Conservation (phyloP, 1,140 invertebrate genomes). For the Caenorhabditis remanei region DNA sequence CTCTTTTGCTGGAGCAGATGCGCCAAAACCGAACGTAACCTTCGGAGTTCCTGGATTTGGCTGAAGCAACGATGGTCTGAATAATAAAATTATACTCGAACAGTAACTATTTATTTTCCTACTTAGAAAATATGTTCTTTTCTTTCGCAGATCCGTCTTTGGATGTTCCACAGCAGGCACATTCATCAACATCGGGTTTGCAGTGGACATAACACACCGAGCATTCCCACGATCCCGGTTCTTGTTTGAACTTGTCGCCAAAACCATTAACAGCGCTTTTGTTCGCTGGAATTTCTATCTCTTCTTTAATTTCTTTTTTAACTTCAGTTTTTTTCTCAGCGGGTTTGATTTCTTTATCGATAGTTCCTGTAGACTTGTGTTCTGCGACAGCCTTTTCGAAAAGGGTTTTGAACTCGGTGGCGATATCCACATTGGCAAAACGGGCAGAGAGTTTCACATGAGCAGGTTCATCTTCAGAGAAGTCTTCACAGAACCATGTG, state of each 20-base stretch:
- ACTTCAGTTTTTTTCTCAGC: background rate
- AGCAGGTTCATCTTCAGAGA: constrained; percentile 48
- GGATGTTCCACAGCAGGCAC: background rate
- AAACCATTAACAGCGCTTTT: constrained; percentile 18
- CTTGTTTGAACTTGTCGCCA: constrained; percentile 37
- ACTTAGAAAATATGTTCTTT: constrained; percentile 31
- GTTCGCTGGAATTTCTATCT: constrained; percentile 1
- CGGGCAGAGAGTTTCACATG: constrained; percentile 55
- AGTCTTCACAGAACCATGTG: constrained; percentile 60
- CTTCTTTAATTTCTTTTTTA: constrained; percentile 28
- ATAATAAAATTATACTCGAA: background rate
- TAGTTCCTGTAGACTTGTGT: background rate
- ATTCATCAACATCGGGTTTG: background rate
- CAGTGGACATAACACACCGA: background rate
- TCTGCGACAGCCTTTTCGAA: constrained; percentile 20
- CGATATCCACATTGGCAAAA: constrained; percentile 46
- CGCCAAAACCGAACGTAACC: constrained; percentile 22
- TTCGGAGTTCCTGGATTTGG: constrained; percentile 14
- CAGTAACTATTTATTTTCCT: background rate
- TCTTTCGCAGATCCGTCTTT: constrained; percentile 11
- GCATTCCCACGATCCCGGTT: constrained; percentile 24
- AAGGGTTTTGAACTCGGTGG: constrained; percentile 44
- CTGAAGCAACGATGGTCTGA: constrained; percentile 8
- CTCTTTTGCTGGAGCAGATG: constrained; percentile 3
- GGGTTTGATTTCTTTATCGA: constrained; percentile 1